phyloP scores from a whole-genome alignment of 2,797 vertebrate genomes.

The Monodelphis domestica region DNA sequence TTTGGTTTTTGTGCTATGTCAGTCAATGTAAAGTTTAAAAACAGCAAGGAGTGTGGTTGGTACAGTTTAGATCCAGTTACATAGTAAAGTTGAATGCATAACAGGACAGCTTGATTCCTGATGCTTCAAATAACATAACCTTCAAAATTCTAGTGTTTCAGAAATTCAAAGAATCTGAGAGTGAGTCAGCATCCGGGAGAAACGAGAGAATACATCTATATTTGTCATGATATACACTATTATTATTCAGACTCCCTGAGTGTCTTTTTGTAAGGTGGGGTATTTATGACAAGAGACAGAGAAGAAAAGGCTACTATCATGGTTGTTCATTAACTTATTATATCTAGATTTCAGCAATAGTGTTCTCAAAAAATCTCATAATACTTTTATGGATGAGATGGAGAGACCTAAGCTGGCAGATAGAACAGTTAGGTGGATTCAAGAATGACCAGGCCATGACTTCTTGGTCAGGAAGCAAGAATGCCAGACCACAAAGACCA shows the following conservation, averaged over 20 bases:
- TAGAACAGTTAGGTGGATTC: not conserved
- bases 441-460: not conserved
- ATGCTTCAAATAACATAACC: not conserved
- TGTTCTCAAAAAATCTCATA: not conserved
- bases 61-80: not conserved
- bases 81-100: not conserved
- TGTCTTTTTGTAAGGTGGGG: not conserved
- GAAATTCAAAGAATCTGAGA: not conserved
- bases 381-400: not conserved
- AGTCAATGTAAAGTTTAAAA: not conserved
- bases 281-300: not conserved
- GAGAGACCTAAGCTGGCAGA: not conserved
- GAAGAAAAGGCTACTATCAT: not conserved
- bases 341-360: not conserved
- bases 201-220: not conserved
- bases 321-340: not conserved
- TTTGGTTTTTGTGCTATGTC: not conserved
- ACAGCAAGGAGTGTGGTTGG: not conserved
- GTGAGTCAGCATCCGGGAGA: not conserved
- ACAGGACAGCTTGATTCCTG: not conserved
- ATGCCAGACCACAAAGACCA: not conserved
- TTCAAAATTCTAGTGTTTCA: not conserved
- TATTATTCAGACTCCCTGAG: not conserved
- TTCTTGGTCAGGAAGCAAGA: not conserved
- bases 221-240: not conserved